Evolutionary conservation across 2,113 vertebrate genomes (phyloP).

Genomic region (Hydrolagus affinis): DNA sequence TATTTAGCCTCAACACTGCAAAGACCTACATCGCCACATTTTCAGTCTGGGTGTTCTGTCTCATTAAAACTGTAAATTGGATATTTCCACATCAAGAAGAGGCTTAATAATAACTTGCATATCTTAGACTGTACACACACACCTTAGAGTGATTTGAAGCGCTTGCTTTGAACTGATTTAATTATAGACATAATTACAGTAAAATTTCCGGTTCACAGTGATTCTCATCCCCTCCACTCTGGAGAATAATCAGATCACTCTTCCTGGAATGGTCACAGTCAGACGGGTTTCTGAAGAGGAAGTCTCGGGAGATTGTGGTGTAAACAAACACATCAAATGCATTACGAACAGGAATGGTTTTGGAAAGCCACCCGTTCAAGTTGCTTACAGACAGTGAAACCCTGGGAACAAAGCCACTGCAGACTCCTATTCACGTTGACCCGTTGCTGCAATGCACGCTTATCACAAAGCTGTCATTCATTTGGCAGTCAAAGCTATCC

Average conservation of each 20-base stretch:
- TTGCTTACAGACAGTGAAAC: slow-evolving; percentile 24
- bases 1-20: slow-evolving; percentile 2
- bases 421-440: neutral
- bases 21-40: slow-evolving; percentile 8
- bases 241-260: slow-evolving; percentile 27
- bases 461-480: slow-evolving; percentile 27
- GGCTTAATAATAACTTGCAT: slow-evolving; percentile 31
- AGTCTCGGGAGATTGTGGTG: slow-evolving; percentile 22
- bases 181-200: slow-evolving; percentile 32
- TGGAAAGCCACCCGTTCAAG: slow-evolving; percentile 20
- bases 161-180: slow-evolving; percentile 33
- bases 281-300: slow-evolving; percentile 31
- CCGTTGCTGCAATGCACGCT: neutral
- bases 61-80: slow-evolving; percentile 20
- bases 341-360: neutral
- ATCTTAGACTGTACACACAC: slow-evolving; percentile 27
- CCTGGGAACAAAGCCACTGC: neutral
- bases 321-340: slow-evolving; percentile 30
- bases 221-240: slow-evolving; percentile 19
- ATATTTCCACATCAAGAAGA: slow-evolving; percentile 24
- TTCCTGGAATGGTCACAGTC: slow-evolving; percentile 29
- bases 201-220: slow-evolving; percentile 24
- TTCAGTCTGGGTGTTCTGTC: slow-evolving; percentile 23
- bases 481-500: slow-evolving; percentile 10
- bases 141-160: slow-evolving; percentile 31